Evolutionary conservation across 2,113 vertebrate species (phyloP).

Genomic region (Neogobius melanostomus): DNA sequence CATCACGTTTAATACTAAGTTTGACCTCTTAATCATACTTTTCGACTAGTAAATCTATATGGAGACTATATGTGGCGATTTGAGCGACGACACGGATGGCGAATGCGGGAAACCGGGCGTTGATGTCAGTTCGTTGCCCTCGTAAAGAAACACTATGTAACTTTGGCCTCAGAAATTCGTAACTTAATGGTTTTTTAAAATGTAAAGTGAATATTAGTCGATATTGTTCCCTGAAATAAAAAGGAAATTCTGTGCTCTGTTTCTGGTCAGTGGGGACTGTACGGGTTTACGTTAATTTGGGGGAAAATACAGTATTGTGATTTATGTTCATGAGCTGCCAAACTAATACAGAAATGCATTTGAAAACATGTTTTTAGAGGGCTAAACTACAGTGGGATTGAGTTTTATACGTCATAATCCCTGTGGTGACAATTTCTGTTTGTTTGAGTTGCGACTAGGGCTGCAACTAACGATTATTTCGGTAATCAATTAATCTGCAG

Average conservation of each 20-base stretch:
- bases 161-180: background rate
- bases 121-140: background rate
- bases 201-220: background rate
- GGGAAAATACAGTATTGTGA: too few relatives aligned
- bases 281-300: too few relatives aligned
- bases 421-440: too few relatives aligned
- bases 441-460: too few relatives aligned
- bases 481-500: too few relatives aligned
- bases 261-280: background rate
- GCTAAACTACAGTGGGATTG: background rate
- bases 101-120: background rate
- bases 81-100: background rate
- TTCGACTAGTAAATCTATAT: constrained; percentile 14
- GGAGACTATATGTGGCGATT: too few relatives aligned
- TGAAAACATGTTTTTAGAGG: background rate
- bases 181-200: too few relatives aligned
- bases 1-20: background rate
- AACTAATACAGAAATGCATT: background rate
- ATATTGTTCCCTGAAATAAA: background rate
- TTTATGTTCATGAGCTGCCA: too few relatives aligned
- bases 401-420: background rate
- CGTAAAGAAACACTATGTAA: background rate
- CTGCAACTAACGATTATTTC: too few relatives aligned
- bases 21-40: constrained; percentile 9
- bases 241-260: background rate